Base-by-base conservation (phyloP, 2,888 invertebrate species). In the Adelphocoris suturalis region DNA sequence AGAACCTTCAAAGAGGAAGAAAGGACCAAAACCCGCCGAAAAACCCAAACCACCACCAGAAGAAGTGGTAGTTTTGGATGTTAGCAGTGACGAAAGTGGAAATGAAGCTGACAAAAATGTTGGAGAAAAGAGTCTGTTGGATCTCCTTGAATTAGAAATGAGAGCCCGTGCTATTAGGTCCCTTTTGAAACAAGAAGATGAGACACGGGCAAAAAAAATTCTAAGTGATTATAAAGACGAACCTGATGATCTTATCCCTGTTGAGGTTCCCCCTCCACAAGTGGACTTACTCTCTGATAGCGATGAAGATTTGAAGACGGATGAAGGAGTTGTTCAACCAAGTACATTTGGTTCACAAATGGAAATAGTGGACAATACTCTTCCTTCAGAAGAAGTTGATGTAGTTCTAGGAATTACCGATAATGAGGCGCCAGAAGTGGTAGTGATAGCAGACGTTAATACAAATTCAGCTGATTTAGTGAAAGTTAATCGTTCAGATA, bases 101-200 rank as follows among this genome's bases (percentile, higher is more conserved):
- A 57, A 57, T 27, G 85, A 85, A 12, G 61, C 57, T 4, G 47
- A 19, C n/a, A 68, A 75, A 47, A 75, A 86, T 23, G 27, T 16
- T 28, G 48, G 82, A 47, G 68, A 89, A 0, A 94, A 94, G 90
- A 94, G 93, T 92, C 92, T 94, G 46, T 93, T 95, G 91, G 95
- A 95, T 92, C 93, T 95, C 48, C 92, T 95, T 86, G 95, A 95
- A 92, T 92, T 95, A 84, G 95, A 95, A 92, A 95, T 95, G 95
- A 93, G 95, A 92, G 95, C 95, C 0, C 93, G 94, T 88, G 95
- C 95, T 7, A 95, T 95, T 91, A 94, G 95, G 92, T 94, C 95
- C 47, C 93, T 95, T 91, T 86, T 92, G 28, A 90, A 92, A 80
- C 90, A 90, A 86, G 91, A 91, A 78, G 90, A 90, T 23, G 86